phyloP scores from a whole-genome alignment of 2,113 vertebrate species.

The Anguilla japonica region DNA sequence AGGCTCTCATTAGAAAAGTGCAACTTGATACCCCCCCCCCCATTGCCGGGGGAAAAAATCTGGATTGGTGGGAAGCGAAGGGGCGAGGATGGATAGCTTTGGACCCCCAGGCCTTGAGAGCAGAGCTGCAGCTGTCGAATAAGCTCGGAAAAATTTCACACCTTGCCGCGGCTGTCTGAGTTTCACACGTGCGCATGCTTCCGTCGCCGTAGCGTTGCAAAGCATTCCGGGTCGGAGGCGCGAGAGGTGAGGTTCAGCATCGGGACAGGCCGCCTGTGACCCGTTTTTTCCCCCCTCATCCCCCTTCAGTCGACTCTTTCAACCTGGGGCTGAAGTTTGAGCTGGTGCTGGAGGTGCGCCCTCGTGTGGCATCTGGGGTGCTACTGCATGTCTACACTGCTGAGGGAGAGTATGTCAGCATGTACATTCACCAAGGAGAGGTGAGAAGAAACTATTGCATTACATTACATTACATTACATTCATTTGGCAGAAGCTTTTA shows the following conservation, averaged over 20 bases:
- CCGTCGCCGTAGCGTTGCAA: conserved; percentile 10
- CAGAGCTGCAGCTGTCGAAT: conserved; percentile 46
- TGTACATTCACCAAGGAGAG: conserved; percentile 82
- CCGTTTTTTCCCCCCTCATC: conserved; percentile 28
- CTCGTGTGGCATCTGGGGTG: conserved; percentile 82
- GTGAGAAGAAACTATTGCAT: conserved; percentile 62
- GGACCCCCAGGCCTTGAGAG: conserved; percentile 26
- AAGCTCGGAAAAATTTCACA: conserved; percentile 41
- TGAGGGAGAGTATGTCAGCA: conserved; percentile 77
- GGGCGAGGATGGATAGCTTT: background rate
- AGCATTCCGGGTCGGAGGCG: conserved; percentile 24
- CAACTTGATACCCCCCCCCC: conserved; percentile 32
- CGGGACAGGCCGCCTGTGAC: background rate
- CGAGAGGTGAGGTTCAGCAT: conserved; percentile 1
- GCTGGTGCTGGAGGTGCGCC: conserved; percentile 86
- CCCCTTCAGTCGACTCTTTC: conserved; percentile 81
- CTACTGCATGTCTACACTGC: conserved; percentile 79
- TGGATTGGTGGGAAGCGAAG: conserved; percentile 18
- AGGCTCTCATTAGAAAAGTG: conserved; percentile 25
- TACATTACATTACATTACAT: too few relatives aligned
- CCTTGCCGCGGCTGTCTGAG: background rate
- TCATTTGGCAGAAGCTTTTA: too few relatives aligned
- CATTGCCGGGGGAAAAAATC: conserved; percentile 34
- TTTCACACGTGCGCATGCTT: conserved; percentile 28
- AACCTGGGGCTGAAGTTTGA: conserved; percentile 83